Conservation (phyloP, 2,797 vertebrate species). For the Dallia pectoralis region DNA sequence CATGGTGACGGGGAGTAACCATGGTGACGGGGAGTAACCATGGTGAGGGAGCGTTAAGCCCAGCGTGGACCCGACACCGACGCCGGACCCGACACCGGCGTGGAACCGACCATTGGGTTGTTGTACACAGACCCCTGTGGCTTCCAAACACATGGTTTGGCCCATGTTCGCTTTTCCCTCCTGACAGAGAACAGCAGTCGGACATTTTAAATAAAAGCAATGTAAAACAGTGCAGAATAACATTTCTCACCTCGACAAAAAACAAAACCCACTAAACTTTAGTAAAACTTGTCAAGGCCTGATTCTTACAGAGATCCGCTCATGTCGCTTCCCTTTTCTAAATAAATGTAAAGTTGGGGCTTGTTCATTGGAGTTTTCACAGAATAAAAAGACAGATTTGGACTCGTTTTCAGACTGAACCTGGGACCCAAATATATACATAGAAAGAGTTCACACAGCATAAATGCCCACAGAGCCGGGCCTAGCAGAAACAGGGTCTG, state of each 20-base stretch:
- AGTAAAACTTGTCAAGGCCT: constrained; percentile 49
- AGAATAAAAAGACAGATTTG: constrained; percentile 68
- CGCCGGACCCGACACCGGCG: too few relatives aligned
- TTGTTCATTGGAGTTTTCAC: constrained; percentile 68
- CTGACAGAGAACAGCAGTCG: constrained; percentile 68
- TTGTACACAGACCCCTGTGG: constrained; percentile 84
- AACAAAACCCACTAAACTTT: constrained; percentile 35
- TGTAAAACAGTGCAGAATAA: constrained; percentile 37
- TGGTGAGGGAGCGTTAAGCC: constrained; percentile 89
- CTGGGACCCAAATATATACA: constrained; percentile 50
- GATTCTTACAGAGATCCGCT: constrained; percentile 41
- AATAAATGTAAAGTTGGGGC: constrained; percentile 51
- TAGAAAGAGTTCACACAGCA: constrained; percentile 72
- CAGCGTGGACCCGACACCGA: too few relatives aligned
- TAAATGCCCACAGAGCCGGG: constrained; percentile 89
- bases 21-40: too few relatives aligned
- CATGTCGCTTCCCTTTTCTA: constrained; percentile 30
- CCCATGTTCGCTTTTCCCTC: constrained; percentile 52
- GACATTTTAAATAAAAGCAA: constrained; percentile 34
- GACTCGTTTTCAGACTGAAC: constrained; percentile 57
- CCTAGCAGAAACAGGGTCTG: constrained; percentile 82
- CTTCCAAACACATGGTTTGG: constrained; percentile 32
- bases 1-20: too few relatives aligned
- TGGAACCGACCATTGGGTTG: too few relatives aligned
- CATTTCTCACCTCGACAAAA: constrained; percentile 35